These are phyloP conservation scores for Endotricha flammealis DNA, from an alignment of 2,888 invertebrate species.

Conservation along the genomic window DNA sequence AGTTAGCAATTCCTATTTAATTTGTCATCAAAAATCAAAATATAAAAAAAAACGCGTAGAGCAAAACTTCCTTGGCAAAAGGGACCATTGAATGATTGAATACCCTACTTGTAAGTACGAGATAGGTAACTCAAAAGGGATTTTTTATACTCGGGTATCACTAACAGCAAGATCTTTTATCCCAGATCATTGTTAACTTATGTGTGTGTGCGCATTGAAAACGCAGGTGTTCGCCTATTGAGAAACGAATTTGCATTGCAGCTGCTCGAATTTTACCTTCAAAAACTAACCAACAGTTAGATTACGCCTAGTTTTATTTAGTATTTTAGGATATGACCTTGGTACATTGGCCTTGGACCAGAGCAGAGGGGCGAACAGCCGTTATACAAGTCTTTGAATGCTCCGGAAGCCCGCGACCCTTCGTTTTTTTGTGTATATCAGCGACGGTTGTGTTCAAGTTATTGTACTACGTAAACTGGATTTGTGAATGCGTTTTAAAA, in stretches of 20 bases:
- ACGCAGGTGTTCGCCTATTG: slow-evolving; percentile 18
- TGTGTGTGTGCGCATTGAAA: not conserved
- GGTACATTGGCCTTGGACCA: not conserved
- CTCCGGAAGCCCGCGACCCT: not conserved
- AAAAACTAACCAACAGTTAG: not conserved
- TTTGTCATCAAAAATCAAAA: no score
- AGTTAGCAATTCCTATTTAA: no score
- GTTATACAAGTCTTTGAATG: not conserved
- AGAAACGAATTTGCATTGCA: not conserved
- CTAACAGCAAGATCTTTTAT: not conserved
- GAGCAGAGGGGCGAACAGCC: not conserved
- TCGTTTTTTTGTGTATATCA: not conserved
- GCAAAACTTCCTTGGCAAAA: no score
- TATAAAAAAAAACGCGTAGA: no score
- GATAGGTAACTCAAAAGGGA: not conserved
- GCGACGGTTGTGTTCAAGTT: not conserved
- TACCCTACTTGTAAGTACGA: no score
- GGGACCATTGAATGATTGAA: no score
- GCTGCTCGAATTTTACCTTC: not conserved
- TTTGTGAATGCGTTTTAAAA: no score
- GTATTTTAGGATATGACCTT: not conserved
- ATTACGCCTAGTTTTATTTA: not conserved
- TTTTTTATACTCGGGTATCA: not conserved
- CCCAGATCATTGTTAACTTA: not conserved
- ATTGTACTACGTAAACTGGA: not conserved